Evolutionary conservation across 2,888 invertebrate species (phyloP), one percentile per base, ranked within the genome.

Genomic region (Aleiodes leptofemur): DNA sequence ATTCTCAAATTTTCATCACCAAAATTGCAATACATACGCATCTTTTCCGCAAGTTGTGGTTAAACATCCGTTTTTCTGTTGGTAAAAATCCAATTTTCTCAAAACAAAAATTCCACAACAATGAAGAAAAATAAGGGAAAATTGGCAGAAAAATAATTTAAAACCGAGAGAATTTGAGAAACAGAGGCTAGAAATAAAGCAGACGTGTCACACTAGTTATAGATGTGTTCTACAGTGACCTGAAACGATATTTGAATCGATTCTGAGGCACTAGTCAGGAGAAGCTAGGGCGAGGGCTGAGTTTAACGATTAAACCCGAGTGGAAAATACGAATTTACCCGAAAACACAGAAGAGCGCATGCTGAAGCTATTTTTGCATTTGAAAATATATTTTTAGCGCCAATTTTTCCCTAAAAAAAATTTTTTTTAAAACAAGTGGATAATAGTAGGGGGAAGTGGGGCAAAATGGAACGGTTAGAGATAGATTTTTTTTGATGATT

Each of bases 161-260:
- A 1, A 16, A 11, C 4, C 48, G 7, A n/a, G 14, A 23, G 23
- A 6, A 34, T 34, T 23, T 64, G 0, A 8, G 48, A 64, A 16
- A 48, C 16, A 6, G 34, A 43, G 43, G 23, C 9, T 11, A 23
- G 64, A 43, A 48, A 64, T 64, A 48, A 48, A 64, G 59, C 38
- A 34, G 59, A 59, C 48, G 64, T 64, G 64, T 64, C 48, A 43
- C 64, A 43, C 64, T 43, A 55, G 14, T 55, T 55, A 16, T 16
- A 64, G 61, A 61, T 61, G 8, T 64, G n/a, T 23, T 23, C 43
- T 64, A 48, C 13, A 64, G 64, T 64, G 48, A 48, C 64, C 48
- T 48, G 64, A 64, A 64, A 64, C 48, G 64, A 64, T 43, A 64
- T 64, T 64, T 64, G 64, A 43, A 64, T 64, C 48, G 64, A 64